Base-by-base conservation (phyloP, 1,140 invertebrate genomes). In the Probaryconus sp. region DNA sequence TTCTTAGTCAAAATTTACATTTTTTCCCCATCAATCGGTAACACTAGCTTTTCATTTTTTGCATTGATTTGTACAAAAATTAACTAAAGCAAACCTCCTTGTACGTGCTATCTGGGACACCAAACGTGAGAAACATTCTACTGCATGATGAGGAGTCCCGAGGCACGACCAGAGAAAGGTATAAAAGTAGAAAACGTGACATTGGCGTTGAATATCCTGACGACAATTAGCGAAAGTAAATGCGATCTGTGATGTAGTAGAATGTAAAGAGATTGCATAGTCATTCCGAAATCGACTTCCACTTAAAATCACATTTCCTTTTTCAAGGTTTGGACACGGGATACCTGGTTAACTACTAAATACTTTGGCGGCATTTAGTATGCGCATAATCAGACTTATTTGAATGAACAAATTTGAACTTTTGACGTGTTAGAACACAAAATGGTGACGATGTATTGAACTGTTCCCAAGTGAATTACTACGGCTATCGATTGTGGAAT, bases 111-210 rank as follows among this genome's bases (percentile, higher is more conserved):
- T n/a, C 17, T n/a, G 33, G 5, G 14, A 37, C 21, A 24, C 21
- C n/a, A 10, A 31, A 31, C n/a, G n/a, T 31, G 30, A 3, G n/a
- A 31, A 31, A 6, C n/a, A 2, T 2, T 2, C n/a, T 31, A 5
- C n/a, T 7, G n/a, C n/a, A 2, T 35, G 30, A 45, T 28, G 42
- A n/a, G 5, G 1, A 21, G 21, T 26, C 11, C 40, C 71, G 16
- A 28, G 30, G 63, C 45, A 26, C 31, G 50, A 48, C 31, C 30
- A 67, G 56, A 50, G 31, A 64, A 78, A 80, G 76, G 79, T 85
- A 88, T 87, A 87, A 88, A 88, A 87, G 86, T 88, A 88, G 83
- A 88, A 87, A 88, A 88, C 48, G 61, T 69, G 72, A 79, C 24
- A 64, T 80, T 85, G 55, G 53, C 45, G 53, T 67, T 45, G 64